Percentiles rank a stretch among this genome's conserved stretches.
Conservation (phyloP, 35 echinoderm and acorn worm genomes). For the Nesometra sesokonis region DNA sequence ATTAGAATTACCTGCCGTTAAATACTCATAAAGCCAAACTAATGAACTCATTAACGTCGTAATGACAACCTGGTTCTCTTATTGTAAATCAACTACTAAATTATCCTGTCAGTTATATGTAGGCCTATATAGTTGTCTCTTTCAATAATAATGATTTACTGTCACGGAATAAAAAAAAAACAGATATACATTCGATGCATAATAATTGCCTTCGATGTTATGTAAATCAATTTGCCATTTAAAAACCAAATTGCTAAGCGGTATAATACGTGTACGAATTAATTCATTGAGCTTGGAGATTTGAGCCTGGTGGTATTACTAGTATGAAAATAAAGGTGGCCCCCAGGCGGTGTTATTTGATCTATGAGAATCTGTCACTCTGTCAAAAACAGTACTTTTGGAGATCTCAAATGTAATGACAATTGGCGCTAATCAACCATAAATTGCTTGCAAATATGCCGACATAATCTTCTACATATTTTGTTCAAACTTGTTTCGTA, state of each 20-base stretch:
- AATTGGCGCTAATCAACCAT: neutral
- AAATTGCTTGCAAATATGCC: neutral
- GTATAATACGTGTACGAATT: too few relatives aligned
- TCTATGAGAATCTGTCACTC: neutral
- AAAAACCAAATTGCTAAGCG: too few relatives aligned
- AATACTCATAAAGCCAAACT: too few relatives aligned
- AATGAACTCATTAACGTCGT: too few relatives aligned
- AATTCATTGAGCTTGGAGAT: too few relatives aligned
- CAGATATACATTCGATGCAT: neutral
- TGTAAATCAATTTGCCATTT: neutral
- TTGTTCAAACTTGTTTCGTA: too few relatives aligned
- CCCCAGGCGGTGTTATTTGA: neutral
- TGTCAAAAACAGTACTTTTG: neutral
- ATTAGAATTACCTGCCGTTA: too few relatives aligned
- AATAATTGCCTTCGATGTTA: neutral
- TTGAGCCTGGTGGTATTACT: too few relatives aligned
- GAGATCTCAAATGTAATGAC: neutral
- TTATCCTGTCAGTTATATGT: neutral
- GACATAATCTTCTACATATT: too few relatives aligned
- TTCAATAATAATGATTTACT: neutral
- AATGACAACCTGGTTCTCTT: too few relatives aligned
- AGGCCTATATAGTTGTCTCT: neutral
- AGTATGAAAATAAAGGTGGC: neutral
- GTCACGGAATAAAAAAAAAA: neutral
- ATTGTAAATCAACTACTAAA: neutral